A percentile compares a stretch with the other conserved stretches of the same genome.
phyloP scores from a whole-genome alignment of 2,113 vertebrate species.

The Seriola quinqueradiata region DNA sequence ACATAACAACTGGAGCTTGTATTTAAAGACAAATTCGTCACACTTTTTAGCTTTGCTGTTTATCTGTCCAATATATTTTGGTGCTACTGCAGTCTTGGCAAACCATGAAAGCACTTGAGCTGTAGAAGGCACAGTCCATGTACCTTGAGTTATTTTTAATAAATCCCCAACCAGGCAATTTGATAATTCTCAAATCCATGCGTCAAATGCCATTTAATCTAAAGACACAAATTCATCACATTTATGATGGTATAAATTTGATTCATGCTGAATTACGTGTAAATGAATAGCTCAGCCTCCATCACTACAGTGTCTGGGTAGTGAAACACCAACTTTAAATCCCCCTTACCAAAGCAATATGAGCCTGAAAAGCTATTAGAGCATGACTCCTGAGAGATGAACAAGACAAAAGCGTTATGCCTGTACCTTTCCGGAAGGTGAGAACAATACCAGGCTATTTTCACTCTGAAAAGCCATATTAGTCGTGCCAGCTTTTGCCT shows the following conservation, averaged over 20 bases:
- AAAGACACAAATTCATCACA: conserved; percentile 56
- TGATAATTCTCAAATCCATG: conserved; percentile 64
- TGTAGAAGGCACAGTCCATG: conserved; percentile 49
- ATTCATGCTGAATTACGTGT: conserved; percentile 59
- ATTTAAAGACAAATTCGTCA: conserved; percentile 49
- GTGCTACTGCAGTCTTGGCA: conserved; percentile 56
- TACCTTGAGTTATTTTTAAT: conserved; percentile 68
- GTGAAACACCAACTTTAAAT: conserved; percentile 68
- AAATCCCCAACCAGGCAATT: conserved; percentile 62
- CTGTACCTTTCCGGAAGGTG: conserved; percentile 67
- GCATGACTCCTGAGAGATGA: conserved; percentile 72
- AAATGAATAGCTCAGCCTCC: conserved; percentile 54
- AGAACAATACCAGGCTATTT: conserved; percentile 75
- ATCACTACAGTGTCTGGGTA: conserved; percentile 32
- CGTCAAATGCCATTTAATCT: conserved; percentile 59
- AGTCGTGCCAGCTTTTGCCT: conserved; percentile 74
- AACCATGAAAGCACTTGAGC: conserved; percentile 57
- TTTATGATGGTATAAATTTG: conserved; percentile 47
- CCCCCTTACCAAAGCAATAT: conserved; percentile 62
- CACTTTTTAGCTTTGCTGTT: conserved; percentile 50
- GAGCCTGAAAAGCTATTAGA: conserved; percentile 75
- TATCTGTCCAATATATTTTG: conserved; percentile 58
- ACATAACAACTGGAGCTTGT: conserved; percentile 23
- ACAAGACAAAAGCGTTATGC: conserved; percentile 66
- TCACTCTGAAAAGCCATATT: conserved; percentile 77